phyloP scores from a whole-genome alignment of 1,140 invertebrate genomes.

The Rhopalosiphum maidis region DNA sequence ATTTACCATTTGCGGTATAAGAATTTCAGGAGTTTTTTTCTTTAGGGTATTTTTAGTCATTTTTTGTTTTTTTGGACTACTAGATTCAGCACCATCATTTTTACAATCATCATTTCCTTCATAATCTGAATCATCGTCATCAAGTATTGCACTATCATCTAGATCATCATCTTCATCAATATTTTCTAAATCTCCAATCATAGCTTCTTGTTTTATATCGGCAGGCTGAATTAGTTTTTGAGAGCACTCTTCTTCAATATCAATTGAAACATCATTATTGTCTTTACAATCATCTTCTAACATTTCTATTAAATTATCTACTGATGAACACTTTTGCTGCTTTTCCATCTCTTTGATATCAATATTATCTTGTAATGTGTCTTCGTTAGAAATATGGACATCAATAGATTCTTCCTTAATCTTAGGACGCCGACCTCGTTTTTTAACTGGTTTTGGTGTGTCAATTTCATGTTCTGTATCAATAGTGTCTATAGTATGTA shows the following conservation, averaged over 20 bases:
- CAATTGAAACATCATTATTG: slow-evolving; percentile 58
- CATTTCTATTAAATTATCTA: slow-evolving; percentile 58
- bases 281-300: slow-evolving; percentile 56
- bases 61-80: slow-evolving; percentile 54
- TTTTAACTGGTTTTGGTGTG: slow-evolving; percentile 45
- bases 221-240: slow-evolving; percentile 59
- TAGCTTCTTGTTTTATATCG: slow-evolving; percentile 56
- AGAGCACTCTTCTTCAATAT: slow-evolving; percentile 59
- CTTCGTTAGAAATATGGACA: slow-evolving; percentile 54
- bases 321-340: slow-evolving; percentile 59
- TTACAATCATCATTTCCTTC: slow-evolving; percentile 60
- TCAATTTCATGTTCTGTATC: slow-evolving; percentile 23
- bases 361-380: slow-evolving; percentile 61
- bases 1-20: slow-evolving; percentile 58
- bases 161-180: slow-evolving; percentile 58
- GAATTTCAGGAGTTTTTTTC: slow-evolving; percentile 54
- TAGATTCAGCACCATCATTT: slow-evolving; percentile 24
- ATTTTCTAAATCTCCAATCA: slow-evolving; percentile 59
- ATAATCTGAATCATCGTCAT: slow-evolving; percentile 61
- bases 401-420: slow-evolving; percentile 51
- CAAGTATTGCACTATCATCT: slow-evolving; percentile 59
- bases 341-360: slow-evolving; percentile 56
- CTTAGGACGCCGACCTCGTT: slow-evolving; percentile 14
- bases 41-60: slow-evolving; percentile 29
- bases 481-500: slow-evolving; percentile 45